Conservation (phyloP, 53 echinoderm and acorn worm genomes). For the Apostichopus leukothele region DNA sequence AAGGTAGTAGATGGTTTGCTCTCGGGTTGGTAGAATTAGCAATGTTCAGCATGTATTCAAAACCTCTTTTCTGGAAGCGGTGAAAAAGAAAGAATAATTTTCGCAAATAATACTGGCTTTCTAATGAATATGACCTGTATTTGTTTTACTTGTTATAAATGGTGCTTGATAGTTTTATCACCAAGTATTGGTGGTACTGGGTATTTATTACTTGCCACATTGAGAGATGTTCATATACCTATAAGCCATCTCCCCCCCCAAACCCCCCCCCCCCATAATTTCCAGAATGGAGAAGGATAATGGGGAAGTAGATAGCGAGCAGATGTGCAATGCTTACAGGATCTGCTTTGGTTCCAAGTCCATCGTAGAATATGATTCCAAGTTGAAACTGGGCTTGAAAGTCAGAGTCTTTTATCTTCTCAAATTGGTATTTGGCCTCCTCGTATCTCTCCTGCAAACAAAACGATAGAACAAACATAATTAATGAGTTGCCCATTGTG, state of each 20-base stretch:
- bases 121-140: neutral
- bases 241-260: too few species aligned
- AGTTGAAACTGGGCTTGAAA: constrained; percentile 91
- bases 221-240: too few species aligned
- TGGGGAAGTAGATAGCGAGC: too few species aligned
- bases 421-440: constrained; percentile 74
- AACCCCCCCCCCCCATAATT: too few species aligned
- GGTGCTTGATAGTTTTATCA: neutral
- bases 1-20: constrained; percentile 80
- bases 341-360: constrained; percentile 77
- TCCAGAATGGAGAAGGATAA: too few species aligned
- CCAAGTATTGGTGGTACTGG: neutral
- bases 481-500: too few species aligned
- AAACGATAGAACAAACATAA: neutral
- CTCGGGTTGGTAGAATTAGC: constrained; percentile 62
- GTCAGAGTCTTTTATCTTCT: constrained; percentile 73
- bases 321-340: constrained; percentile 54
- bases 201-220: neutral
- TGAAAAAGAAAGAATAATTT: constrained; percentile 9
- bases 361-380: constrained; percentile 92
- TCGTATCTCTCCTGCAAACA: constrained; percentile 73
- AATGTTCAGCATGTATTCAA: constrained; percentile 77
- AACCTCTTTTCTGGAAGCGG: constrained; percentile 69
- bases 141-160: neutral
- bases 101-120: neutral